phyloP scores from a whole-genome alignment of 35 echinoderm and acorn worm genomes.

The Ophiothrix spiculata region DNA sequence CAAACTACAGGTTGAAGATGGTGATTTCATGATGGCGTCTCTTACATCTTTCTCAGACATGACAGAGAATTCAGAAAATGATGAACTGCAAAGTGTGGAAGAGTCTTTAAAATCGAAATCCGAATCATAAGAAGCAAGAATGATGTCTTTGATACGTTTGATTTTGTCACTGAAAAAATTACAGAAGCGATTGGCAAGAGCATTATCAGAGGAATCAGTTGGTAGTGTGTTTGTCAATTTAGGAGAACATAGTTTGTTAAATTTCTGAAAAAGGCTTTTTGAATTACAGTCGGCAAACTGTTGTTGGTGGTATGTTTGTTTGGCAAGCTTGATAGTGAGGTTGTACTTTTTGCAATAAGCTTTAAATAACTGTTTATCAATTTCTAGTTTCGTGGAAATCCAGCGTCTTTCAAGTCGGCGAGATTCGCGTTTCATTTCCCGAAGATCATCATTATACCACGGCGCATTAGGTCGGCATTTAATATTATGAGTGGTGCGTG shows the following conservation, averaged over 20 bases:
- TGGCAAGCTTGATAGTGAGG: neutral
- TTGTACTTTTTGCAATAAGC: conserved; percentile 12
- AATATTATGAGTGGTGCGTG: conserved; percentile 46
- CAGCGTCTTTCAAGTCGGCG: conserved; percentile 16
- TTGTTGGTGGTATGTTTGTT: conserved; percentile 6
- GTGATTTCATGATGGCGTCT: no score
- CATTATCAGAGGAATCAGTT: neutral
- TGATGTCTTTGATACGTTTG: neutral
- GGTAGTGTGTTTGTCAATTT: neutral
- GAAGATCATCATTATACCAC: conserved; percentile 46
- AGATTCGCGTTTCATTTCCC: conserved; percentile 24
- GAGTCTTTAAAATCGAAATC: no score
- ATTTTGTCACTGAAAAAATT: conserved; percentile 15
- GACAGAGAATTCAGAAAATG: no score
- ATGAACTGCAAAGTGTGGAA: no score
- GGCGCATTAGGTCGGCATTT: conserved; percentile 56
- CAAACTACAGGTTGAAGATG: no score
- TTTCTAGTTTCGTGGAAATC: conserved; percentile 10
- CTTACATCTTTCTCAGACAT: no score
- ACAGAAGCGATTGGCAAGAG: conserved; percentile 1
- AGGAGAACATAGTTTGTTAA: conserved; percentile 6
- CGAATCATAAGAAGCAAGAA: no score
- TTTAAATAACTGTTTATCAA: conserved; percentile 31
- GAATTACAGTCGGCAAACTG: conserved; percentile 13
- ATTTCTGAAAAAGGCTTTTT: conserved; percentile 15